Percentiles rank a stretch among this genome's conserved stretches.
These are phyloP conservation scores for Alloscopus bannaensis DNA, from an alignment of 2,888 invertebrate genomes.

Conservation along the genomic window DNA sequence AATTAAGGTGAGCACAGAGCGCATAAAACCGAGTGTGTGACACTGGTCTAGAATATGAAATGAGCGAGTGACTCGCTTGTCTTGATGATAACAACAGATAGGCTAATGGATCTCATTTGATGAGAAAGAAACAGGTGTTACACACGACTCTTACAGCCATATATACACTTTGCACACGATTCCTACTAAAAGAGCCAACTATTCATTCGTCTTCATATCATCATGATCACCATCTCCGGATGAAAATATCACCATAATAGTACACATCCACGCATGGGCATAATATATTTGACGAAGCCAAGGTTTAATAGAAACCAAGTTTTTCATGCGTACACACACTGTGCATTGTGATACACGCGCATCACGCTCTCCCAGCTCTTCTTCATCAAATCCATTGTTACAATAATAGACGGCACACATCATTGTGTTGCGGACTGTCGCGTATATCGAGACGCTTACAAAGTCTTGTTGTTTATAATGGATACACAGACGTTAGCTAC, in stretches of 20 bases:
- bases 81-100: slow-evolving; percentile 58
- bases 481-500: too few species aligned
- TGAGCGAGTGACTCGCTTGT: slow-evolving; percentile 33
- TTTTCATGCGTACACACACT: too few species aligned
- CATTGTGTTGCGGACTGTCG: slow-evolving; percentile 5
- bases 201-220: slow-evolving; percentile 25
- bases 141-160: neutral
- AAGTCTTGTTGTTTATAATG: too few species aligned
- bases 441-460: too few species aligned
- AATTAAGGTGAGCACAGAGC: slow-evolving; percentile 50
- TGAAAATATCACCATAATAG: too few species aligned
- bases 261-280: too few species aligned
- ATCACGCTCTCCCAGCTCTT: too few species aligned
- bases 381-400: slow-evolving; percentile 49
- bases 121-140: slow-evolving; percentile 57
- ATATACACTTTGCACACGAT: slow-evolving; percentile 2
- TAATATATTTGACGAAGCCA: too few species aligned
- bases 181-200: too few species aligned
- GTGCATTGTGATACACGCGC: too few species aligned
- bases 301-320: too few species aligned
- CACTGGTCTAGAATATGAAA: slow-evolving; percentile 60
- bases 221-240: slow-evolving; percentile 29
- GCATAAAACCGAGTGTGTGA: slow-evolving; percentile 59
- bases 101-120: slow-evolving; percentile 61
- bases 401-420: slow-evolving; percentile 39